Evolutionary conservation across 2,797 vertebrate genomes (phyloP).

Genomic region (Sebastes minor): DNA sequence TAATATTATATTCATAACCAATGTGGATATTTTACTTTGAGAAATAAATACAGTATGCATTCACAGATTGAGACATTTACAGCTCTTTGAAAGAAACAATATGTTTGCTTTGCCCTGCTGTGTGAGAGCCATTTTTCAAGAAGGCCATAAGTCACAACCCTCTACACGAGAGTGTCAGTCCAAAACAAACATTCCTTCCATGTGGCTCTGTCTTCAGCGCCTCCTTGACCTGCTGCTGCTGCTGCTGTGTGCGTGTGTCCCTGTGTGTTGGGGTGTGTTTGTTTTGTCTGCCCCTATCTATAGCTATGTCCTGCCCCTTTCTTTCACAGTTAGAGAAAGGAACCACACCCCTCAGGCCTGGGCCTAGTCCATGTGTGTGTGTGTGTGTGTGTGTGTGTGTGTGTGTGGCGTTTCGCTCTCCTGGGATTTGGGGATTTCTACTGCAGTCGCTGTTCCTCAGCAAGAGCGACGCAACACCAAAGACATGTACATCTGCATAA

Average conservation of each 20-base stretch:
- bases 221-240: constrained; percentile 53
- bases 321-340: constrained; percentile 84
- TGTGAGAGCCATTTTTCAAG: constrained; percentile 24
- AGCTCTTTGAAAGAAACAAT: background rate
- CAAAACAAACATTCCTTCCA: constrained; percentile 64
- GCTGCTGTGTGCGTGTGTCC: constrained; percentile 20
- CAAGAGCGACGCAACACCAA: background rate
- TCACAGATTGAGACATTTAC: background rate
- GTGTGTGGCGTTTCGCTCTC: constrained; percentile 51
- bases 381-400: constrained; percentile 43
- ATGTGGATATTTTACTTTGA: background rate
- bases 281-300: constrained; percentile 79
- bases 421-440: constrained; percentile 61
- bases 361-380: constrained; percentile 47
- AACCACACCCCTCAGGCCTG: constrained; percentile 82
- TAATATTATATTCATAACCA: background rate
- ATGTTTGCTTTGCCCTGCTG: constrained; percentile 5
- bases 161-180: constrained; percentile 29
- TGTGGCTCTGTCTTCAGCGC: constrained; percentile 29
- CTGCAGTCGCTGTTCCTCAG: constrained; percentile 13
- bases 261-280: constrained; percentile 57
- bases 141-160: constrained; percentile 48
- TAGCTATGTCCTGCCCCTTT: constrained; percentile 80
- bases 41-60: background rate
- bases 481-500: background rate